Evolutionary conservation across 2,888 invertebrate species (phyloP).

Genomic region (Holacanthella duospinosa): DNA sequence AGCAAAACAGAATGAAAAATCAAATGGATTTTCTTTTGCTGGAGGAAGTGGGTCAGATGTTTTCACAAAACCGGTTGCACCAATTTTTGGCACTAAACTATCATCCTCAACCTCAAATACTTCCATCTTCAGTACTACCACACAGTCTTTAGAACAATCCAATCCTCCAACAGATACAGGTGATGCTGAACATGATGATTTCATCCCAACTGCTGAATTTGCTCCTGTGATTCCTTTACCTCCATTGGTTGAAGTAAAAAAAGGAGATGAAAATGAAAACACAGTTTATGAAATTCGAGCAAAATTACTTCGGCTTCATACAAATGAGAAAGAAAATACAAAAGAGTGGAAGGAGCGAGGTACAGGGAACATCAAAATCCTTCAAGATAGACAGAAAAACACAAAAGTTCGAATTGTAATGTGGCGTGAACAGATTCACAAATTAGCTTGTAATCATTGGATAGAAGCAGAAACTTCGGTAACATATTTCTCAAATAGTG

Average conservation of each 20-base stretch:
- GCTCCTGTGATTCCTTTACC: constrained; percentile 84
- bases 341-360: constrained; percentile 94
- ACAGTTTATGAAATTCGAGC: constrained; percentile 67
- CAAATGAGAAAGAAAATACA: too few species aligned
- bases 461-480: constrained; percentile 39
- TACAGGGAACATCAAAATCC: constrained; percentile 76
- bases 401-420: constrained; percentile 65
- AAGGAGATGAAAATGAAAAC: constrained; percentile 76
- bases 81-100: too few species aligned
- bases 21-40: background rate
- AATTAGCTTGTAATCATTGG: constrained; percentile 41
- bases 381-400: constrained; percentile 59
- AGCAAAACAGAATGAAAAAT: background rate
- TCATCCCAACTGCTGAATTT: constrained; percentile 73
- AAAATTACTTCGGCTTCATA: constrained; percentile 61
- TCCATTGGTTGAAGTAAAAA: constrained; percentile 60
- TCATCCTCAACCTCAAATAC: too few species aligned
- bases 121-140: background rate
- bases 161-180: background rate
- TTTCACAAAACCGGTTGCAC: background rate
- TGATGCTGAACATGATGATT: constrained; percentile 52
- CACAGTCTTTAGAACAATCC: background rate
- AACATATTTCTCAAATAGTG: constrained; percentile 37
- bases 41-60: background rate
- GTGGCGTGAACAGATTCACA: constrained; percentile 65